Conservation (phyloP, 2,113 vertebrate genomes). For the Charadrius vociferus region DNA sequence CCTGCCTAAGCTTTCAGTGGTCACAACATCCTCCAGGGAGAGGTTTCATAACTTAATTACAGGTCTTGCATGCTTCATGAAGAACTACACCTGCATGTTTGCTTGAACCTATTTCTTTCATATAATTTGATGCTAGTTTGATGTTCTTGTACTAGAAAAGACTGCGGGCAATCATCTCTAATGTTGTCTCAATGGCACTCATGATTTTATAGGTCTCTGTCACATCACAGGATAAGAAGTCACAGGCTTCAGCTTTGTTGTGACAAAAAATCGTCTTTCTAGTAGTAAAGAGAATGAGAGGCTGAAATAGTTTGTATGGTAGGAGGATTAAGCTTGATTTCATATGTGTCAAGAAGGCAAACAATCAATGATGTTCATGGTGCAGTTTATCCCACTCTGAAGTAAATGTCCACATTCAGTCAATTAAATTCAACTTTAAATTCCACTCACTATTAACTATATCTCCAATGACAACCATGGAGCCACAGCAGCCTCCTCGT, state of each 20-base stretch:
- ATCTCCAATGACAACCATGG: background rate
- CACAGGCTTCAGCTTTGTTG: background rate
- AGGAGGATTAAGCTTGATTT: background rate
- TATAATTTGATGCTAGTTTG: background rate
- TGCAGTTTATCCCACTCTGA: background rate
- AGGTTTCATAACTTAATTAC: background rate
- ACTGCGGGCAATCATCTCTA: background rate
- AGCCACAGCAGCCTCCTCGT: background rate
- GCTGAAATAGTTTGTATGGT: background rate
- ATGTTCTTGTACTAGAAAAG: background rate
- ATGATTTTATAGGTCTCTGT: background rate
- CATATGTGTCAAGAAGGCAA: background rate
- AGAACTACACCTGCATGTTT: background rate
- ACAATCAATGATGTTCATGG: background rate
- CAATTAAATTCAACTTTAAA: slow-evolving; percentile 14
- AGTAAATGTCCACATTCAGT: background rate
- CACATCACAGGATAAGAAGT: background rate
- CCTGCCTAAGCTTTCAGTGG: background rate
- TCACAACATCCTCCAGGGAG: background rate
- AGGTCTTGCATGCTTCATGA: background rate
- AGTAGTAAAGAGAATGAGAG: background rate
- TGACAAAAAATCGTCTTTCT: background rate
- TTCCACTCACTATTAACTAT: background rate
- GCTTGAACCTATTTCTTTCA: background rate
- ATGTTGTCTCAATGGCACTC: background rate